phyloP scores from a whole-genome alignment of 2,113 vertebrate genomes.

The Mesoclemmys tuberculata region DNA sequence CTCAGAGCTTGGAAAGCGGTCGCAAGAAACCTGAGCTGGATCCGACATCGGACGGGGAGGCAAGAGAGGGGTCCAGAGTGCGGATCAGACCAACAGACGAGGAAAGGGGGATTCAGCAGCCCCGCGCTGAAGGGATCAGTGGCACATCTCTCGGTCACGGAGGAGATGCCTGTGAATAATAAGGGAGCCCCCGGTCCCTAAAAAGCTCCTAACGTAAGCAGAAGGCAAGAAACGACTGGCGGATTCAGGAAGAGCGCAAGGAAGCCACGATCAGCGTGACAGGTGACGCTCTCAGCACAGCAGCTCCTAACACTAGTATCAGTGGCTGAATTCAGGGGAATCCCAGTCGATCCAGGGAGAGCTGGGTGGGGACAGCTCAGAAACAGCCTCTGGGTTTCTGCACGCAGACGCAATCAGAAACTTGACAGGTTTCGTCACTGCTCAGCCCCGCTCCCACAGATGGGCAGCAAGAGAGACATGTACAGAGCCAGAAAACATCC shows the following conservation, averaged over 20 bases:
- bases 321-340: no score
- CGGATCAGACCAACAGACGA: no score
- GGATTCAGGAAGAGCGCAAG: no score
- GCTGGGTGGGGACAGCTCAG: background rate
- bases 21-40: no score
- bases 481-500: background rate
- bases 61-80: background rate
- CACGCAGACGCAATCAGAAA: background rate
- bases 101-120: no score
- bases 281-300: no score
- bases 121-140: no score
- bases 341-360: background rate
- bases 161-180: background rate
- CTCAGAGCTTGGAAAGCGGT: no score
- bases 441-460: background rate
- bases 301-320: no score
- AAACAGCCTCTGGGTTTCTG: conserved; percentile 10
- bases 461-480: no score
- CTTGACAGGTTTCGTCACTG: background rate
- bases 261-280: background rate
- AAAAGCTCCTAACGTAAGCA: no score
- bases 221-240: background rate
- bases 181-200: no score
- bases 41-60: background rate
- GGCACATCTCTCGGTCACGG: background rate